Evolutionary conservation across 30 jellyfish, hydroid and myxozoan species (phyloP).

Genomic region (Turritopsis dohrnii): DNA sequence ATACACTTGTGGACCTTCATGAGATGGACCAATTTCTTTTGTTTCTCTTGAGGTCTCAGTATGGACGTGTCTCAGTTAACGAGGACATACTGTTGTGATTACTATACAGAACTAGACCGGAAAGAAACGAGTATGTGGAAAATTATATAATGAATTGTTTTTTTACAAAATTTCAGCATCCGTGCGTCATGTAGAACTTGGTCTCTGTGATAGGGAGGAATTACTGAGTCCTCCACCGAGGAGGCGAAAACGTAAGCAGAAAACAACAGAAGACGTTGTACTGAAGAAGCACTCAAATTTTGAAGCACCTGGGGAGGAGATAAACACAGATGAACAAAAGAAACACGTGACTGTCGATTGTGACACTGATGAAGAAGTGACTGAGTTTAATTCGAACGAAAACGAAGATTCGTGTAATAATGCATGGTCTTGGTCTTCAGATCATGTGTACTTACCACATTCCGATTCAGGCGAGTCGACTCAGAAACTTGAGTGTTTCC

Average conservation of each 20-base stretch:
- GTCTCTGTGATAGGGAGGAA: neutral
- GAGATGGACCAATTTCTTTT: neutral
- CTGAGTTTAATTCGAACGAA: too few relatives aligned
- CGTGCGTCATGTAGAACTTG: neutral
- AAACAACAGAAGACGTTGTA: neutral
- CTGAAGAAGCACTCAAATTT: neutral
- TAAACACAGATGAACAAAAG: neutral
- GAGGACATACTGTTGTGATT: neutral
- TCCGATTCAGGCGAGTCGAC: neutral
- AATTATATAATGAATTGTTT: neutral
- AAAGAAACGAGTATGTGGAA: neutral
- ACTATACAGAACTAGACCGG: neutral
- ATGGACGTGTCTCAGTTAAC: neutral
- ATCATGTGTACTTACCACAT: neutral
- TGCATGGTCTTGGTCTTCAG: neutral
- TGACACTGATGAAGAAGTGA: neutral
- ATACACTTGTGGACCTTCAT: neutral
- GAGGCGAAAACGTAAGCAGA: neutral
- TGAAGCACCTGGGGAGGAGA: neutral
- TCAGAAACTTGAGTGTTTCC: neutral
- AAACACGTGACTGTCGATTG: neutral
- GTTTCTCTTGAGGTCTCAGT: neutral
- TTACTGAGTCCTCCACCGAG: constrained; percentile 4
- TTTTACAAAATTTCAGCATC: neutral
- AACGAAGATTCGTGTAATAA: neutral